Base-by-base conservation (phyloP, 2,888 invertebrate genomes). In the Agonum fuliginosum region DNA sequence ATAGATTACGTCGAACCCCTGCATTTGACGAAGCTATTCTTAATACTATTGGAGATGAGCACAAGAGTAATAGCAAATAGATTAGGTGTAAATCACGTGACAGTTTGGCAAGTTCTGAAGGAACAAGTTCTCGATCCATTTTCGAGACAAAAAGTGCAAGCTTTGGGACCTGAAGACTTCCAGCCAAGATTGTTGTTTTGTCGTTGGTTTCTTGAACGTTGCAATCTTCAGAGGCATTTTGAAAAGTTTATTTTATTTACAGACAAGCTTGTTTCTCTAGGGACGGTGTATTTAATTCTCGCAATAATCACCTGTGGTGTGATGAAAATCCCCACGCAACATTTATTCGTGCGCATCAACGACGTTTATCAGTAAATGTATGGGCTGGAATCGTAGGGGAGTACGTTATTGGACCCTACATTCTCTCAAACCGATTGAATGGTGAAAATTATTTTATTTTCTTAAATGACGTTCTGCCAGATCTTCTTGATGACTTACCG, bases 251-350 rank as follows among this genome's bases (percentile, higher is more conserved):
- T 41, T 41, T n/a, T 51, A 51, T 51, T 51, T 51, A 51, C 51
- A 51, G 41, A 41, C 12, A 17, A 46, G 34, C 43, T 43, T 43
- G 14, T 43, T 43, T 43, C 1, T 14, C 43, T 3, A 43, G 17
- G 46, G 65, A 65, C 65, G 34, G 65, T 65, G 65, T 65, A 65
- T 65, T 30, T 14, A 65, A 65, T 65, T 65, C 65, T 30, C 27
- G 65, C 10, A 30, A 65, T 65, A 30, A 34, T 34, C 65, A 65
- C 34, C 27, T 30, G 30, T 65, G 65, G 65, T 65, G 30, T 30
- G 34, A 27, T 14, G 65, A 65, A 27, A 65, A 65, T 65, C 54
- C 54, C 10, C 46, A 46, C 12, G 46, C 46, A 46, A 46, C 17
- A 46, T 46, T 46, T 46, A 46, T 17, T 46, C 46, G 46, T 46